Evolutionary conservation across 2,797 vertebrate genomes (phyloP).

Genomic region (Pteronotus mesoamericanus): DNA sequence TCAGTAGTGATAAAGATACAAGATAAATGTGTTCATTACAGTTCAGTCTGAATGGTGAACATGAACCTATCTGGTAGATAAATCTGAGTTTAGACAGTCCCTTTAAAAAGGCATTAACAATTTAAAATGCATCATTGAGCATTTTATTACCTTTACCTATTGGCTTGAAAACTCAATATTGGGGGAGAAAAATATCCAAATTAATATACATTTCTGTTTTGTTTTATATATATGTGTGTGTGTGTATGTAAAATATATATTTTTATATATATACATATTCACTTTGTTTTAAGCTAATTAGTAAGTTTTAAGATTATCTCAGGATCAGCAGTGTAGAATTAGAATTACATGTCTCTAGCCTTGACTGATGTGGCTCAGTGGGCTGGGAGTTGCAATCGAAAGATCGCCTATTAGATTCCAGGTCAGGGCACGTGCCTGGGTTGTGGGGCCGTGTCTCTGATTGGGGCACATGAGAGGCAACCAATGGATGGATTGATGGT

Average conservation of each 20-base stretch:
- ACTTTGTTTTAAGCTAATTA: too few species aligned
- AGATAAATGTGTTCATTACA: slow-evolving; percentile 67
- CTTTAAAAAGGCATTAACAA: slow-evolving; percentile 67
- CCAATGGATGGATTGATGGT: background rate
- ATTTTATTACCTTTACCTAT: slow-evolving; percentile 64
- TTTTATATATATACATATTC: too few species aligned
- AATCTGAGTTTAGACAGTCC: slow-evolving; percentile 65
- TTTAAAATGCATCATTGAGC: slow-evolving; percentile 68
- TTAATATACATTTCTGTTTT: slow-evolving; percentile 66
- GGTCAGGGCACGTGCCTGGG: background rate
- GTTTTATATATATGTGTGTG: slow-evolving; percentile 37
- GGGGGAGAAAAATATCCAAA: slow-evolving; percentile 55
- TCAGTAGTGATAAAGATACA: slow-evolving; percentile 40
- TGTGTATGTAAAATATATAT: too few species aligned
- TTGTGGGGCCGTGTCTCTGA: background rate
- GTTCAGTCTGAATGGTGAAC: slow-evolving; percentile 45
- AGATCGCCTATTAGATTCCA: too few species aligned
- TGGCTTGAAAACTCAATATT: slow-evolving; percentile 63
- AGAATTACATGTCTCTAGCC: slow-evolving; percentile 18
- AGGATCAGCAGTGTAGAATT: slow-evolving; percentile 44
- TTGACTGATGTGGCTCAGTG: background rate
- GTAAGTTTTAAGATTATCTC: background rate
- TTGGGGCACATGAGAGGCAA: background rate
- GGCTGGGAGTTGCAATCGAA: too few species aligned
- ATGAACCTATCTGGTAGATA: slow-evolving; percentile 53